These are phyloP conservation scores for Falco peregrinus DNA, from an alignment of 2,797 vertebrate genomes.

Conservation along the genomic window DNA sequence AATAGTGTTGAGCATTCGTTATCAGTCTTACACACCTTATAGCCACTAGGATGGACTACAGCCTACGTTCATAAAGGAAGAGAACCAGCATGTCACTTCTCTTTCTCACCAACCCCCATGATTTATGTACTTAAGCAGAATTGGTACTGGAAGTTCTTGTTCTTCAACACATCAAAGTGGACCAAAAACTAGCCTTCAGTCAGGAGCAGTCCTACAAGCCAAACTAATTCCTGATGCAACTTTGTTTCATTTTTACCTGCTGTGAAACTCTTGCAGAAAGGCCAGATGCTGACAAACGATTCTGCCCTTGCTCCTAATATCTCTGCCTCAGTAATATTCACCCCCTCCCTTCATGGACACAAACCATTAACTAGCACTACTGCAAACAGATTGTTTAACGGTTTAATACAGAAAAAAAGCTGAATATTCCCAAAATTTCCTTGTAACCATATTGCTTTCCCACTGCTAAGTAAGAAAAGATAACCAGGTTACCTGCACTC, in stretches of 20 bases:
- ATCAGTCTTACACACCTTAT: not conserved
- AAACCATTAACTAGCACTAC: not conserved
- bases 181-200: slow-evolving; percentile 55
- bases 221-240: slow-evolving; percentile 50
- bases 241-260: slow-evolving; percentile 39
- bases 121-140: slow-evolving; percentile 45
- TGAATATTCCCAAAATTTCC: not conserved
- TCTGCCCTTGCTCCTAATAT: not conserved
- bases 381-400: not conserved
- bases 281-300: not conserved
- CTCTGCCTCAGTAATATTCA: not conserved
- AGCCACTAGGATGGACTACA: not conserved
- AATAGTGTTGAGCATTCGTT: slow-evolving; percentile 11
- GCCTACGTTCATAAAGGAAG: not conserved
- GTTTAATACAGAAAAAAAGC: not conserved
- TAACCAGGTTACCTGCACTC: fast-evolving
- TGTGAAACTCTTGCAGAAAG: slow-evolving; percentile 14
- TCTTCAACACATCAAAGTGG: slow-evolving; percentile 66
- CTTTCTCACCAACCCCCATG: not conserved
- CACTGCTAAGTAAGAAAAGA: not conserved
- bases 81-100: not conserved
- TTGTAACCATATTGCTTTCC: not conserved
- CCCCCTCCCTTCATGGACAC: not conserved
- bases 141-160: slow-evolving; percentile 58
- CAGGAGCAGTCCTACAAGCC: slow-evolving; percentile 22